Base-by-base conservation (phyloP, 2,888 invertebrate species). In the Anodontia alba region DNA sequence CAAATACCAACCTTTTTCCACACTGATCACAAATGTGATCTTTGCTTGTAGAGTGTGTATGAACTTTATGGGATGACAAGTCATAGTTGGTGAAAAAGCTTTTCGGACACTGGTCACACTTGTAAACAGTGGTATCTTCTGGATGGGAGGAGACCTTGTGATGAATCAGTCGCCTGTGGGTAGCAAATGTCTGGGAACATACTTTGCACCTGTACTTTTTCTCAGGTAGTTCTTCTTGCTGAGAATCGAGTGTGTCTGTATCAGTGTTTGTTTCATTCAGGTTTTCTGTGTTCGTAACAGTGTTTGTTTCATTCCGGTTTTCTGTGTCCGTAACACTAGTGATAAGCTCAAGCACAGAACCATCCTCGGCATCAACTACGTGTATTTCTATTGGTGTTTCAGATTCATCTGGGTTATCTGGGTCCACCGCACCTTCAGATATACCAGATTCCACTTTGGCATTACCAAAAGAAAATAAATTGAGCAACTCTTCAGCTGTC, bases 91-190 rank as follows among this genome's bases (percentile, higher is more conserved):
- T 42, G 29, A 42, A 69, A 23, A 42, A 69, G 12, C 2, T 17
- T n/a, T 69, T 69, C 1, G 42, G 1, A 36, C 66, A 72, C 20
- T 43, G 26, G 20, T 62, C 49, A 51, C 72, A 68, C 36, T 62
- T 46, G 31, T 36, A 31, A 5, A 7, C 29, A 0, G 42, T 42
- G 3, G 17, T 29, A 26, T 43, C n/a, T 12, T 38, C 20, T 54
- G 36, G 38, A 71, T 79, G 80, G 20, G 66, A 7, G 17, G 71
- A 46, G 20, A 73, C 73, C 20, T 71, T 20, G 46, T 80, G 80
- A 7, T 70, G 49, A 20, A 73, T 76, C 1, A 71, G 49, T 29
- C 23, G 17, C 42, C 54, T 66, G 54, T 71, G 74, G 29, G 74
- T 74, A 1, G 36, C 10, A 38, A 81, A 81, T 20, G 36, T 38